Evolutionary conservation across 2,888 invertebrate species (phyloP), one percentile per base, ranked within the genome.

Genomic region (Belgica antarctica): DNA sequence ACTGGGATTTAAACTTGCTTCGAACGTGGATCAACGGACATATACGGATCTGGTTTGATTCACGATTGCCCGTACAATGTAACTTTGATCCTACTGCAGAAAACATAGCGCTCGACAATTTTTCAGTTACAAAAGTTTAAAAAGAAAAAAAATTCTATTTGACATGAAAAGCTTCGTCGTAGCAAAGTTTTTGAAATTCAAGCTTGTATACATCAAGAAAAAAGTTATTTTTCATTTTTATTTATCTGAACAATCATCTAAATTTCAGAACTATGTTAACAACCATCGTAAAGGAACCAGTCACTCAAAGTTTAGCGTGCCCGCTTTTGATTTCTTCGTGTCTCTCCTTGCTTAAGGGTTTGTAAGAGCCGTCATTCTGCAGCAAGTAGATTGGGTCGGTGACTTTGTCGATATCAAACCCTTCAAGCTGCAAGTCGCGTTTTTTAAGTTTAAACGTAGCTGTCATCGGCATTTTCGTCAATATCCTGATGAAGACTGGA

Each of bases 401-500:
- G 71, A 90, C 82, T 76, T 85, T 84, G 68, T 83, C 82, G 1
- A 89, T 83, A 77, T 96, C 85, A 78, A 89, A 96, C 1, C 91
- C 95, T 73, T 95, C 92, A 73, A 86, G 83, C 77, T 92, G 90
- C 72, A 96, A 85, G 74, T 92, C 89, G 2, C 88, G 84, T 78
- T 97, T 98, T 80, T 93, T 92, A 74, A 97, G 79, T 81, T 98
- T 98, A 79, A 92, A 97, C 0, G 98, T 98, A 80, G 89, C 88
- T 1, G 91, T 92, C 75, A 90, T 83, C 71, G 94, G 93, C 68
- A 96, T 85, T 73, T 88, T 83, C 69, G 87, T 81, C 76, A 92
- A 83, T 71, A 94, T 81, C 70, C 97, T 83, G 36, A 97, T 79
- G 82, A 97, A 97, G 19, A 96, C 81, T 1, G 97, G 97, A 19